These are phyloP conservation scores for Shargacucullia verbasci DNA, from an alignment of 2,888 invertebrate species.

Conservation along the genomic window DNA sequence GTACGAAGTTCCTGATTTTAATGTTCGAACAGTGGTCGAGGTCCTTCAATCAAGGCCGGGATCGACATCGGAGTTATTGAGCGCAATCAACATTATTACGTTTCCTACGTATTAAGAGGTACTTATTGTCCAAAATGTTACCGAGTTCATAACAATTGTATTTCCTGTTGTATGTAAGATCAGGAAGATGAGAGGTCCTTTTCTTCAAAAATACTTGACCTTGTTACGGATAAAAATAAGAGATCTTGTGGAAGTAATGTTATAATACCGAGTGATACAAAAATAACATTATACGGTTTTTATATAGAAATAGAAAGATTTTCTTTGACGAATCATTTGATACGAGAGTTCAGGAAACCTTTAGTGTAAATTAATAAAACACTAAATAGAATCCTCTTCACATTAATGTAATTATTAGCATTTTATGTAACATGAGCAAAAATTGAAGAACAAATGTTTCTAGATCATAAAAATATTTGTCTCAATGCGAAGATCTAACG, in stretches of 20 bases:
- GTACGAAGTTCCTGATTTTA: conserved; percentile 24
- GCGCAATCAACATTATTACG: conserved; percentile 44
- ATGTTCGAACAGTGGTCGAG: conserved; percentile 31
- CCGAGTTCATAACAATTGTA: conserved; percentile 23
- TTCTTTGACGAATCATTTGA: no score
- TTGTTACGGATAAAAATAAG: neutral
- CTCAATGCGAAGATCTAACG: neutral
- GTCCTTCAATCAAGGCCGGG: conserved; percentile 44
- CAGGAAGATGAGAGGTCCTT: neutral
- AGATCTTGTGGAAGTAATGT: neutral
- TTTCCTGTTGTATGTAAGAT: conserved; percentile 13
- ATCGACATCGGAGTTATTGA: conserved; percentile 47
- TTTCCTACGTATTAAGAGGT: conserved; percentile 24
- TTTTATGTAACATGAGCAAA: neutral
- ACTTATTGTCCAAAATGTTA: conserved; percentile 14
- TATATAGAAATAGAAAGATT: neutral
- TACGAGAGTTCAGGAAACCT: neutral
- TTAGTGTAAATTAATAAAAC: no score
- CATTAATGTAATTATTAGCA: no score
- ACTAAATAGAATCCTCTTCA: no score
- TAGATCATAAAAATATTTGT: conserved; percentile 11
- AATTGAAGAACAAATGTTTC: neutral
- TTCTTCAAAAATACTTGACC: neutral
- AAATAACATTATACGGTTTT: neutral
- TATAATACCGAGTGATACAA: neutral